Conservation (phyloP, 64 coral and sea anemone genomes). For the Montipora capricornis region DNA sequence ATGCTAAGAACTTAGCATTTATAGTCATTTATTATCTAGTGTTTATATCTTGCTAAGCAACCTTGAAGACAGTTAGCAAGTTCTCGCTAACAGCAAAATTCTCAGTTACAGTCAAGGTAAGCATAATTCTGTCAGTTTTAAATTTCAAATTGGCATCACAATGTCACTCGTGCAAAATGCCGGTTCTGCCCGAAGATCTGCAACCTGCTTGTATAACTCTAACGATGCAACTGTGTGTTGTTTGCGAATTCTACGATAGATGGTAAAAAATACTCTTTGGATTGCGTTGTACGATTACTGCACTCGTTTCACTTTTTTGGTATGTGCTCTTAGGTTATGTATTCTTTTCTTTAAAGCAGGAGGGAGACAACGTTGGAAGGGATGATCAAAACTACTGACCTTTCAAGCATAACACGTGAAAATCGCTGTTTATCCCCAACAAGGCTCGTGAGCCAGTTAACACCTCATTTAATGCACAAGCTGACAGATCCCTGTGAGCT, state of each 20-base stretch:
- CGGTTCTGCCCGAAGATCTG: neutral
- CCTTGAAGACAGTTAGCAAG: no score
- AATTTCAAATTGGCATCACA: no score
- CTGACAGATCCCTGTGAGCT: neutral
- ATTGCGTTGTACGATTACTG: neutral
- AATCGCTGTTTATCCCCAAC: neutral
- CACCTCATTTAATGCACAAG: neutral
- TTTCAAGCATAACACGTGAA: neutral
- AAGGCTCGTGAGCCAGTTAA: neutral
- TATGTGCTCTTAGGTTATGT: neutral
- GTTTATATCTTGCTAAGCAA: no score
- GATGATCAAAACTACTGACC: neutral
- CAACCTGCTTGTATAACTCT: no score
- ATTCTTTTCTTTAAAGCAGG: neutral
- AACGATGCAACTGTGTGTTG: no score
- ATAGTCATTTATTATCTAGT: no score
- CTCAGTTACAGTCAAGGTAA: neutral
- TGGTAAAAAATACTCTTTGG: no score
- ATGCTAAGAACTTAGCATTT: no score
- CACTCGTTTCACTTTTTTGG: neutral
- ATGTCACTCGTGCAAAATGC: neutral
- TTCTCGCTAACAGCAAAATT: no score
- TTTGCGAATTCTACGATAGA: no score
- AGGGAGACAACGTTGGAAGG: neutral
- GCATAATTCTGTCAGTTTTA: neutral